A percentile compares a stretch with the other conserved stretches of the same genome.
Conservation (phyloP, 2,113 vertebrate species). For the Tringa solitaria region DNA sequence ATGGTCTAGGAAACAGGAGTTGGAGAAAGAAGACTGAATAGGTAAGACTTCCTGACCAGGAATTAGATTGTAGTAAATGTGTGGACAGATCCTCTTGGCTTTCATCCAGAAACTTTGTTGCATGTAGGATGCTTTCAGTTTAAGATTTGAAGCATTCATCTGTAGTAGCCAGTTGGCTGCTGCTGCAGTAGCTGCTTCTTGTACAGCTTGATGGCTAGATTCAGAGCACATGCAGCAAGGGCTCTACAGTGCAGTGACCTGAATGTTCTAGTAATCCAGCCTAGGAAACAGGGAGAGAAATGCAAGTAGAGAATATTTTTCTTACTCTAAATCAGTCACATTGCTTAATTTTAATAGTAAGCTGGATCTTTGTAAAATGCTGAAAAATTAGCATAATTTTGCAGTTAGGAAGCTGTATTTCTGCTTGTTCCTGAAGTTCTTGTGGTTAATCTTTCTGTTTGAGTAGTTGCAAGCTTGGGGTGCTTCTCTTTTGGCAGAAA, state of each 20-base stretch:
- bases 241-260: not conserved
- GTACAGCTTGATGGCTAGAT: not conserved
- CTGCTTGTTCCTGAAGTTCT: not conserved
- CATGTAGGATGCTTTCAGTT: not conserved
- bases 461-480: not conserved
- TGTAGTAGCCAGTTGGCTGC: not conserved
- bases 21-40: not conserved
- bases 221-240: not conserved
- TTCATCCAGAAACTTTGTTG: not conserved
- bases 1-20: not conserved
- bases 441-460: not conserved
- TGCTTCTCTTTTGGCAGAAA: not conserved
- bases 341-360: not conserved
- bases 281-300: not conserved
- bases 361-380: not conserved
- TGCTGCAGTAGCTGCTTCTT: not conserved
- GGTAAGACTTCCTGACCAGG: not conserved
- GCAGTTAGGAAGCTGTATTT: not conserved
- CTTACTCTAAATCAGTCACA: not conserved
- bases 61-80: not conserved
- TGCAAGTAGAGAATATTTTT: not conserved
- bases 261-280: not conserved
- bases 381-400: not conserved
- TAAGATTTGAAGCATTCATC: not conserved
- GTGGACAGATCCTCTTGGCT: not conserved